phyloP scores from a whole-genome alignment of 2,113 vertebrate genomes.

The Barnardius zonarius region DNA sequence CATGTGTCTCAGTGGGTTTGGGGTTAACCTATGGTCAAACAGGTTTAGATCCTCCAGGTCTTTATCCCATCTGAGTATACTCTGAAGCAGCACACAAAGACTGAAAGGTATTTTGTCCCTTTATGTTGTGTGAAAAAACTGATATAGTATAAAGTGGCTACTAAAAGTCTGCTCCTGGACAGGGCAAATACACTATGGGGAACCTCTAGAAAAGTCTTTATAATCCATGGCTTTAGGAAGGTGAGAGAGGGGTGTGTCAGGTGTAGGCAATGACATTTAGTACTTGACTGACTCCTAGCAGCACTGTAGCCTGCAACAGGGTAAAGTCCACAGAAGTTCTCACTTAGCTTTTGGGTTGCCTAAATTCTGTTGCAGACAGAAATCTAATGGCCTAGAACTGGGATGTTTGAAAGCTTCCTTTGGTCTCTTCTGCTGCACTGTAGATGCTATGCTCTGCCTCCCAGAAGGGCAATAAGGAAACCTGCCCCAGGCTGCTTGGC shows the following conservation, averaged over 20 bases:
- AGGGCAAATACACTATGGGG: background rate
- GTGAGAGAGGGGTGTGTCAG: background rate
- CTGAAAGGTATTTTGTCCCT: background rate
- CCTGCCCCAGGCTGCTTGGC: rapidly evolving
- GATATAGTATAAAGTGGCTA: background rate
- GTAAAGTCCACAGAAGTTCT: background rate
- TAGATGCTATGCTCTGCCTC: background rate
- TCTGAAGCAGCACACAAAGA: background rate
- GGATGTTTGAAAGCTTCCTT: background rate
- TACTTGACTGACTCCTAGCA: background rate
- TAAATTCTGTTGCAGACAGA: background rate
- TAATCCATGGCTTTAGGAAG: background rate
- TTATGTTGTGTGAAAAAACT: background rate
- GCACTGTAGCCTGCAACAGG: background rate
- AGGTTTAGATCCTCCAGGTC: background rate
- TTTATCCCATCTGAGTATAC: background rate
- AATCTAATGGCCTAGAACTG: rapidly evolving
- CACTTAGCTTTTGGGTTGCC: background rate
- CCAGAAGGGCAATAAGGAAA: background rate
- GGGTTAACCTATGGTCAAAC: background rate
- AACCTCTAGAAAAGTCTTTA: background rate
- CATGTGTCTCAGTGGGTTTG: background rate
- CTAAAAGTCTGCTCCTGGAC: background rate
- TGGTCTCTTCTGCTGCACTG: background rate
- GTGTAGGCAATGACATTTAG: background rate